Conservation (phyloP, 2,797 vertebrate species). For the Nannoperca obscura region DNA sequence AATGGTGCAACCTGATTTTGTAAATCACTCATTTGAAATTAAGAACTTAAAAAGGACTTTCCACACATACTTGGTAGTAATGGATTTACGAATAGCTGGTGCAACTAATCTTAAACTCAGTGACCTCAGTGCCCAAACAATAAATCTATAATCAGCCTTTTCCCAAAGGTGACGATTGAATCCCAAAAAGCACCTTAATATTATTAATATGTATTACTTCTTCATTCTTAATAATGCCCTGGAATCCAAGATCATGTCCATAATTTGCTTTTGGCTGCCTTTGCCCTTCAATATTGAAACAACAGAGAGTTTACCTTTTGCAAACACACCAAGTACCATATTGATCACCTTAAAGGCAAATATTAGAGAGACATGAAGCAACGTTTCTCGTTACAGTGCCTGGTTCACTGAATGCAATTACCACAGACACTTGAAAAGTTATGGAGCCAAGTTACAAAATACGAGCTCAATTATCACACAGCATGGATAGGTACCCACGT, state of each 20-base stretch:
- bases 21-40: not conserved
- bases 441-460: constrained; percentile 47
- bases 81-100: not conserved
- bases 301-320: constrained; percentile 43
- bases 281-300: constrained; percentile 34
- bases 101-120: not conserved
- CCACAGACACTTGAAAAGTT: constrained; percentile 54
- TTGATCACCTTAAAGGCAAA: constrained; percentile 64
- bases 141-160: constrained; percentile 42
- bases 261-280: constrained; percentile 50
- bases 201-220: constrained; percentile 28
- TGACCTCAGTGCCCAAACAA: constrained; percentile 40
- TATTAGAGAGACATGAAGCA: constrained; percentile 55
- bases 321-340: constrained; percentile 22
- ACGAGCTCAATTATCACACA: constrained; percentile 55
- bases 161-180: constrained; percentile 44
- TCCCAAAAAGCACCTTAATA: constrained; percentile 23
- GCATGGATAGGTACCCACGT: constrained; percentile 43
- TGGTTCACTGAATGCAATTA: constrained; percentile 54
- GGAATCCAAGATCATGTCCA: constrained; percentile 24
- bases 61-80: not conserved
- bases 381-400: constrained; percentile 57
- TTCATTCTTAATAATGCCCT: constrained; percentile 37
- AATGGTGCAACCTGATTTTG: not conserved
- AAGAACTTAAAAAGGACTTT: not conserved